These are phyloP conservation scores for Cecropterus lyciades DNA, from an alignment of 1,140 invertebrate species.

Conservation along the genomic window DNA sequence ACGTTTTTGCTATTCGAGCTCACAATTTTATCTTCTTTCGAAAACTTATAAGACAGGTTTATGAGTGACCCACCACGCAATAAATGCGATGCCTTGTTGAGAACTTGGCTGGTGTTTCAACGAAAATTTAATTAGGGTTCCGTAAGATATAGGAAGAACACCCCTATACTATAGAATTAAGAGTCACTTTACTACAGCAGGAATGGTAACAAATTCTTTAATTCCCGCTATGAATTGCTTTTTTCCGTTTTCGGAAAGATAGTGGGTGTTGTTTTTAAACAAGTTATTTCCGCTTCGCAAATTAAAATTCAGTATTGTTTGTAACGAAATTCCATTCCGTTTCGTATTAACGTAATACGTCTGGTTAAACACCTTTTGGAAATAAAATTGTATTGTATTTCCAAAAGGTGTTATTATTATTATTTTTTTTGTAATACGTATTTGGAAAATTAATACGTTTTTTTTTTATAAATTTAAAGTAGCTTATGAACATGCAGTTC, in stretches of 20 bases:
- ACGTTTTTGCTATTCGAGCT: slow-evolving; percentile 3
- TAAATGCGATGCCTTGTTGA: slow-evolving; percentile 42
- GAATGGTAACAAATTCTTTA: slow-evolving; percentile 22
- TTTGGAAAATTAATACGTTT: too few species aligned
- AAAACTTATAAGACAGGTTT: slow-evolving; percentile 34
- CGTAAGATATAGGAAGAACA: neutral
- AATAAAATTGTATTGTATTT: too few species aligned
- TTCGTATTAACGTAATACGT: neutral
- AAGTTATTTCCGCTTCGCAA: slow-evolving; percentile 37
- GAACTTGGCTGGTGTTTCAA: slow-evolving; percentile 47
- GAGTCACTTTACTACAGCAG: neutral
- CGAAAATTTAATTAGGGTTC: slow-evolving; percentile 47
- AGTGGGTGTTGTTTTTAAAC: slow-evolving; percentile 35
- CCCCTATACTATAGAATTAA: neutral
- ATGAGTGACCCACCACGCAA: slow-evolving; percentile 35
- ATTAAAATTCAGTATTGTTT: slow-evolving; percentile 29
- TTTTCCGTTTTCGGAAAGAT: slow-evolving; percentile 27
- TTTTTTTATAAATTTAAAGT: too few species aligned
- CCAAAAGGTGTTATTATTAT: too few species aligned
- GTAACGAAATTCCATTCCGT: neutral
- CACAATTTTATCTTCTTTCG: slow-evolving; percentile 19
- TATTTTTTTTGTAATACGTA: too few species aligned
- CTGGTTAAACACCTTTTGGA: neutral
- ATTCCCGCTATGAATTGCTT: slow-evolving; percentile 34
- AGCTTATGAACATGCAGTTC: too few species aligned